Evolutionary conservation across 2,888 invertebrate genomes (phyloP), one percentile per base, ranked within the genome.

Genomic region (Nemotelus pantherinus): DNA sequence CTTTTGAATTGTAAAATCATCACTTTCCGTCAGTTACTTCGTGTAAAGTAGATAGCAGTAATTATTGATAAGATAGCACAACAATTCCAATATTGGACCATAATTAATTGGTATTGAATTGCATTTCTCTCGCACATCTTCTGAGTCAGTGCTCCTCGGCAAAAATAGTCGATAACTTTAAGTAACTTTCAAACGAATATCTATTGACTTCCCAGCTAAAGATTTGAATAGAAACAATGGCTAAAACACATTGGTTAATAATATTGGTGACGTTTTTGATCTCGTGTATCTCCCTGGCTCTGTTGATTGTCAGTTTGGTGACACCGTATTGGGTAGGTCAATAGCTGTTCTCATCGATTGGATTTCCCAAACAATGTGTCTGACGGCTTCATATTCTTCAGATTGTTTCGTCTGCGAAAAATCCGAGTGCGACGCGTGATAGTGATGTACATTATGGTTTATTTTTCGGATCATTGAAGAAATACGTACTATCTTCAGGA

Each of bases 241-340:
- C 80, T n/a, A 82, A 81, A 68, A 81, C 80, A 48, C 81, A 81
- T 67, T 81, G 82, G 79, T 79, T 77, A 44, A 77, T 82, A 57
- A 76, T 83, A 57, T 78, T 82, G 60, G 58, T 79, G 48, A 81
- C 81, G 44, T 81, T 81, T 44, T 2, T 81, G 43, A 57, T 81
- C 7, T 83, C 83, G 2, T 77, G 80, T 10, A 4, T 82, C 48
- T 80, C 83, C 39, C 80, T 81, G 43, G 77, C 80, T 53, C 76
- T 81, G 39, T 80, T 81, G n/a, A 77, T 82, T 3, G 77, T 82
- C 58, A 77, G 82, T 65, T 79, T 83, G 48, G 78, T 80, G 9
- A 82, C 82, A n/a, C 78, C 81, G 25, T 79, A 82, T 78, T 84
- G 84, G 84, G 83, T 83, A 80, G 78, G 76, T 48, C 60, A 4